Conservation (phyloP, 2,888 invertebrate species). For the Aleiodes alternator region DNA sequence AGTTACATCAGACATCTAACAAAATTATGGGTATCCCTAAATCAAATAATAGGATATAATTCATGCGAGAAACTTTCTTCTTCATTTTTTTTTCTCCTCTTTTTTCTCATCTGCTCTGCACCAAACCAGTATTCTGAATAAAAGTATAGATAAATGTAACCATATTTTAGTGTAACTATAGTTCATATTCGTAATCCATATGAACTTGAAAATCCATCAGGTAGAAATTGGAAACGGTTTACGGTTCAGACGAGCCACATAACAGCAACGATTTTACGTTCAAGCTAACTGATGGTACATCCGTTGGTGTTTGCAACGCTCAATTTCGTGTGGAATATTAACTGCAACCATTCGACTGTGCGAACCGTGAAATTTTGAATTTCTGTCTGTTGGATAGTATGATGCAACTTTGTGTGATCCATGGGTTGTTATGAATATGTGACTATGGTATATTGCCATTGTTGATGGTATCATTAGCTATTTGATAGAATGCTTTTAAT, state of each 20-base stretch:
- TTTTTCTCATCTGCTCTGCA: neutral
- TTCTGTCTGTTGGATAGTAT: neutral
- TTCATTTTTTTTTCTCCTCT: too few species aligned
- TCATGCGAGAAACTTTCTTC: neutral
- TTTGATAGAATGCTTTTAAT: too few species aligned
- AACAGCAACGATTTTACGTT: constrained; percentile 46
- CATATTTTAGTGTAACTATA: constrained; percentile 4
- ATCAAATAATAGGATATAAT: constrained; percentile 21
- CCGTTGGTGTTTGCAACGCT: constrained; percentile 36
- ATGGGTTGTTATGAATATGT: neutral
- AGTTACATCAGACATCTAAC: constrained; percentile 18
- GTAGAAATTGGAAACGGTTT: constrained; percentile 56
- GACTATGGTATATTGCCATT: neutral
- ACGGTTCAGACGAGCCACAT: constrained; percentile 53
- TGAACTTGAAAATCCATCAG: constrained; percentile 41
- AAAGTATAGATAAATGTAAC: constrained; percentile 13
- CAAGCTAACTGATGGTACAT: constrained; percentile 42
- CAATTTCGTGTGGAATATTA: constrained; percentile 47
- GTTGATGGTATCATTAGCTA: neutral
- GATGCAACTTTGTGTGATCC: neutral
- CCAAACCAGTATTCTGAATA: constrained; percentile 1
- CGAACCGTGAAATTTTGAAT: constrained; percentile 42
- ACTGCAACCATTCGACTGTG: constrained; percentile 33
- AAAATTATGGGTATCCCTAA: constrained; percentile 14
- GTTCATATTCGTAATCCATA: constrained; percentile 8